Percentiles rank a stretch among this genome's conserved stretches.
These are phyloP conservation scores for Bombus affinis DNA, from an alignment of 1,140 invertebrate genomes.

Conservation along the genomic window DNA sequence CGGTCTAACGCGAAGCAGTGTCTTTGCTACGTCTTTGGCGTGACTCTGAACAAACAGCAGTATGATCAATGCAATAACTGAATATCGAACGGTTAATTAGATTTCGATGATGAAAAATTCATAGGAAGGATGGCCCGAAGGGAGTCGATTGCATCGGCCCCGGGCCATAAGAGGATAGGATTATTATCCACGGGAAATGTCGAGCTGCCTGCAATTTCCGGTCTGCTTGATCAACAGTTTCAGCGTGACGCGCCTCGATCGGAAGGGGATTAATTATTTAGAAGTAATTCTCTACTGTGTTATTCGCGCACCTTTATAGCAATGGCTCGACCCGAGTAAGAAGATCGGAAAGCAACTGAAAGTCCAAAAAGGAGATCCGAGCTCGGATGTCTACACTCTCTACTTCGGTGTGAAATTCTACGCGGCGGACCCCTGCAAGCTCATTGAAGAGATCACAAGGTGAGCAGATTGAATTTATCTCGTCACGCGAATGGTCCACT, in stretches of 20 bases:
- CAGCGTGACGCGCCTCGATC: constrained; percentile 24
- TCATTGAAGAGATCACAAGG: constrained; percentile 97
- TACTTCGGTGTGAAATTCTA: constrained; percentile 99
- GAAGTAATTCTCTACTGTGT: not conserved
- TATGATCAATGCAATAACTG: not conserved
- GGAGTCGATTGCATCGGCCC: constrained; percentile 10
- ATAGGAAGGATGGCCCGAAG: not conserved
- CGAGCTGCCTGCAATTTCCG: constrained; percentile 76
- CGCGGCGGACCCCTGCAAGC: constrained; percentile 97
- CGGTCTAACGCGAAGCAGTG: too few species aligned
- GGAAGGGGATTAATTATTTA: constrained; percentile 32
- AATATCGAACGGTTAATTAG: constrained; percentile 42
- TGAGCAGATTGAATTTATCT: constrained; percentile 78
- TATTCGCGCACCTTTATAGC: constrained; percentile 83
- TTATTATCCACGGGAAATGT: constrained; percentile 78
- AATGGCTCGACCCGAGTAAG: constrained; percentile 95
- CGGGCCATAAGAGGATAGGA: constrained; percentile 62
- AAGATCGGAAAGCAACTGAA: constrained; percentile 92
- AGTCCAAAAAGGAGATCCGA: constrained; percentile 83
- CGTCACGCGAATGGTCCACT: not conserved
- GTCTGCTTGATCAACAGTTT: constrained; percentile 60
- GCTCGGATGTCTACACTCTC: constrained; percentile 92
- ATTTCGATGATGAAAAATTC: constrained; percentile 37
- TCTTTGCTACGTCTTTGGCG: too few species aligned
- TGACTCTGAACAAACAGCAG: too few species aligned